Evolutionary conservation across 2,888 invertebrate genomes (phyloP).

Genomic region (Amiota minor): DNA sequence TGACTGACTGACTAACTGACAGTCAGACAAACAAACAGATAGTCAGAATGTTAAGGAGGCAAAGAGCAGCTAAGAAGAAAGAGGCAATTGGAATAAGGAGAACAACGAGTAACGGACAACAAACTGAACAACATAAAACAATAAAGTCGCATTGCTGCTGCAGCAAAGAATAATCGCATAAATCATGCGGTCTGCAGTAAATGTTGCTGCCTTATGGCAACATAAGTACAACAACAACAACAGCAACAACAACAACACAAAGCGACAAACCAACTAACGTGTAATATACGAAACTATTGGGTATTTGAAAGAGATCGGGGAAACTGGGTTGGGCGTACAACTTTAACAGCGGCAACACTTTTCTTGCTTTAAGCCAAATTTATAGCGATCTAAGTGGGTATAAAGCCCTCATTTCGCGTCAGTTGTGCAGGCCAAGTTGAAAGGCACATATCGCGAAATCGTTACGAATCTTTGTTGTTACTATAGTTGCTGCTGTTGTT

Average conservation of each 20-base stretch:
- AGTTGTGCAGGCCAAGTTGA: slow-evolving; percentile 40
- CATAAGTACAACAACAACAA: slow-evolving; percentile 56
- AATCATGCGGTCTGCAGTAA: slow-evolving; percentile 57
- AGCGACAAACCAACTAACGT: not conserved
- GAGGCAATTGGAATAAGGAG: slow-evolving; percentile 33
- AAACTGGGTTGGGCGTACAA: slow-evolving; percentile 31
- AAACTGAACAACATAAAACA: slow-evolving; percentile 59
- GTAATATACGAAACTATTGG: slow-evolving; percentile 40
- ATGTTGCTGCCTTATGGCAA: slow-evolving; percentile 44
- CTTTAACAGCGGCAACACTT: slow-evolving; percentile 59
- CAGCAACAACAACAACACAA: slow-evolving; percentile 13
- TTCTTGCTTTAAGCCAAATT: slow-evolving; percentile 67
- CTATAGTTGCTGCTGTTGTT: no score
- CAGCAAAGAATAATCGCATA: slow-evolving; percentile 64
- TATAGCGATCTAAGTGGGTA: slow-evolving; percentile 67
- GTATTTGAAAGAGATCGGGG: not conserved
- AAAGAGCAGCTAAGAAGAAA: not conserved
- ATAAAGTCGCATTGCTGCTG: slow-evolving; percentile 59
- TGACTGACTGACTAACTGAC: slow-evolving; percentile 17
- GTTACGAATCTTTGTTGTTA: slow-evolving; percentile 9
- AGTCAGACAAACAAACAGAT: not conserved
- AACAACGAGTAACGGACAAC: slow-evolving; percentile 42
- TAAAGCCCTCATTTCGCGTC: slow-evolving; percentile 68
- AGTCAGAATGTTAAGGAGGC: not conserved
- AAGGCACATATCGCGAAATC: slow-evolving; percentile 16